Evolutionary conservation across 30 jellyfish, hydroid and myxozoan species (phyloP), one percentile per base, ranked within the genome.

Genomic region (Aurelia sp.): DNA sequence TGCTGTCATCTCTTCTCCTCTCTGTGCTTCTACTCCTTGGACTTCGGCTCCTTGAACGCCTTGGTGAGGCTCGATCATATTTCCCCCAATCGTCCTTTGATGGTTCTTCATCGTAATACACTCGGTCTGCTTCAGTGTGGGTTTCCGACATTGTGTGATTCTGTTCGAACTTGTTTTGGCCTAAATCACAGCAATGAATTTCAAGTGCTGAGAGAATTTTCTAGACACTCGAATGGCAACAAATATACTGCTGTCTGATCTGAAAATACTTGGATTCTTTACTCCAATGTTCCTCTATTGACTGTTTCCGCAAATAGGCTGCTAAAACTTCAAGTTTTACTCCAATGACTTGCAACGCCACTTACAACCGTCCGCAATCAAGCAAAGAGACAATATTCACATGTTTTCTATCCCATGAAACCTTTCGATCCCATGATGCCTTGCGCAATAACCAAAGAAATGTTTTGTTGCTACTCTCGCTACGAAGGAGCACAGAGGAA

Each of bases 21-120:
- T 69, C 79, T 22, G 74, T 23, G 74, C 87, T 76, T 60, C 87
- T 59, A 31, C 33, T 17, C 22, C 87, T 76, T 76, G 87, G 87
- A 55, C 87, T 76, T 60, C 87, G 31, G 66, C 87, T 76, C 62
- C 87, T 64, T 40, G 79, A 69, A 3, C 62, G 79, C 20, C 62
- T 1, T 23, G 57, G n/a, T 13, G 87, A 53, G 22, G 76, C 21
- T 33, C 86, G 55, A n/a, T 76, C 86, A 59, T 55, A 65, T 41
- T 53, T 76, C 11, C 22, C 48, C 76, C 76, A 76, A 11, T 76
- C 78, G 21, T 18, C 22, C 30, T 62, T 66, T 35, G 87, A 74
- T 4, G 76, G 30, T 27, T 73, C 83, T 59, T 76, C 76, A 76
- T 76, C 87, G 69, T 59, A 59, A 59, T 59, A 59, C 13, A 11